Conservation (phyloP, 2,888 invertebrate species). For the Dicyrtoma fusca region DNA sequence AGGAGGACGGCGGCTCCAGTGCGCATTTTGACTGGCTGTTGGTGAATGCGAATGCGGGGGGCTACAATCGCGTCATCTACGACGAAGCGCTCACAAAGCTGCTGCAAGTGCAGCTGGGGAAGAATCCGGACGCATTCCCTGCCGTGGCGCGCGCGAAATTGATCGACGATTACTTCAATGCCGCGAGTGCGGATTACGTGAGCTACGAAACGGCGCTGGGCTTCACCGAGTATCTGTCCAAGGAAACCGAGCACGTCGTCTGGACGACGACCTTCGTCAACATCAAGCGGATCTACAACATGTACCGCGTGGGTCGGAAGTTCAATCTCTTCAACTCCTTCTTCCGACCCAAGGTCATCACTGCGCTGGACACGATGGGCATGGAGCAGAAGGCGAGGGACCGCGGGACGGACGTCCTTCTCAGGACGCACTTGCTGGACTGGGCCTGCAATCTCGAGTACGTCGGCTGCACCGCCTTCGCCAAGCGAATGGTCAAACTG, state of each 20-base stretch:
- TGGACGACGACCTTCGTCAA: slow-evolving; percentile 39
- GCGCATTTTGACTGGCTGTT: slow-evolving; percentile 38
- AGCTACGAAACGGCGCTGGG: slow-evolving; percentile 26
- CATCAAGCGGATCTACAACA: slow-evolving; percentile 32
- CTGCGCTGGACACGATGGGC: slow-evolving; percentile 41
- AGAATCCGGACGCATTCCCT: slow-evolving; percentile 37
- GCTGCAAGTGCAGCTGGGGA: slow-evolving; percentile 37
- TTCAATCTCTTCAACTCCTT: slow-evolving; percentile 28
- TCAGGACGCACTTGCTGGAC: slow-evolving; percentile 42
- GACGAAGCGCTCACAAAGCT: slow-evolving; percentile 36
- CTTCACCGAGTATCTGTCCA: slow-evolving; percentile 35
- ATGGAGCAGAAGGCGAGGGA: slow-evolving; percentile 31
- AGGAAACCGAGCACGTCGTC: slow-evolving; percentile 36
- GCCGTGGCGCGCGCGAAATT: slow-evolving; percentile 39
- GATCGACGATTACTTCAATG: slow-evolving; percentile 47
- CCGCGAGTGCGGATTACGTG: slow-evolving; percentile 39
- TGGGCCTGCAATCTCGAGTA: slow-evolving; percentile 43
- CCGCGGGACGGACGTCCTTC: slow-evolving; percentile 39
- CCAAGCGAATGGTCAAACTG: slow-evolving; percentile 28
- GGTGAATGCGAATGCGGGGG: slow-evolving; percentile 39
- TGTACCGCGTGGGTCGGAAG: not conserved
- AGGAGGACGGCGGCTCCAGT: not conserved
- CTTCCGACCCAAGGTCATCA: slow-evolving; percentile 35
- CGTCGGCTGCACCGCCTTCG: slow-evolving; percentile 33
- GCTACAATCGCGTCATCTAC: slow-evolving; percentile 50